Evolutionary conservation across 2,113 vertebrate genomes (phyloP), one percentile per base, ranked within the genome.

Genomic region (Anseranas semipalmata): DNA sequence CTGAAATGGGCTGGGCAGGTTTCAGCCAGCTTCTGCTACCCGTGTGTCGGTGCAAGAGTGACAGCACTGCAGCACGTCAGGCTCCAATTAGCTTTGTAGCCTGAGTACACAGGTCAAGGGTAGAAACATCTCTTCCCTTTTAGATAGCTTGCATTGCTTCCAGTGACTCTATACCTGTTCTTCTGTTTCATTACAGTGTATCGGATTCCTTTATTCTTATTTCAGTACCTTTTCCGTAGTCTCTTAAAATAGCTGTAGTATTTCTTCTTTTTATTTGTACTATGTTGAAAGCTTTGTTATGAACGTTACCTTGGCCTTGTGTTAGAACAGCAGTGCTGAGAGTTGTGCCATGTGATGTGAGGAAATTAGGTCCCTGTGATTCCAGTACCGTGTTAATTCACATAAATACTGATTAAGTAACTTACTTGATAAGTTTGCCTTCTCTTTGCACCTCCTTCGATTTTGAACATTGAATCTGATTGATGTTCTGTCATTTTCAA

Each of bases 141-240:
- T 9, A 3, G 32, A 2, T 21, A 28, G 72, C 63, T 85, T 68
- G 43, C 3, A 1, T 73, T 74, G 85, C 67, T 67, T 52, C 56
- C 68, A 35, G 93, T 15, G 63, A 89, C 85, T 94, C 63, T 81
- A 68, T 72, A 89, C 76, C 85, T 59, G 56, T 43, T 93, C 88
- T 94, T 93, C 56, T 60, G 24, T 96, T 96, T 81, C 94, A 46
- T 12, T 15, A 0, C 15, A 0, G 25, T 33, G 82, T 71, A 63
- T 92, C 32, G 10, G 52, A 46, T 96, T 89, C 79, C 92, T 74
- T 73, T 80, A n/a, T 70, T 84, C 68, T 84, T 56, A 13, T 50
- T 77, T 41, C 65, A 84, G 0, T 68, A 68, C 41, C 80, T 88
- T 72, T 84, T 56, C 77, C 56, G 32, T 7, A 55, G 67, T 56